Base-by-base conservation (phyloP, 2,113 vertebrate species). In the Semnornis frantzii region DNA sequence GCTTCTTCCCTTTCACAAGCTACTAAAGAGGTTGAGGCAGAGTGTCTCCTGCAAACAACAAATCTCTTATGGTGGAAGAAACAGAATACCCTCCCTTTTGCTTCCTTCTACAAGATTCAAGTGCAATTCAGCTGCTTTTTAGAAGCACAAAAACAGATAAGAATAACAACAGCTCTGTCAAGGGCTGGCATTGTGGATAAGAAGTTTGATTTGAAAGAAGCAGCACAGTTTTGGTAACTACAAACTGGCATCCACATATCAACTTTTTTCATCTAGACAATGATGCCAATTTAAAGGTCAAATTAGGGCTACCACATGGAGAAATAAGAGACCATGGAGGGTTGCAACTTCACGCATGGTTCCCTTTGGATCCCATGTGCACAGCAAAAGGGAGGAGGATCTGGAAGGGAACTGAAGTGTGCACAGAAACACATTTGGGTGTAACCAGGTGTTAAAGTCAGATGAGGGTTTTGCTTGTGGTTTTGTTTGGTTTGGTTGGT, bases 61-160 rank as follows among this genome's bases (percentile, higher is more conserved):
- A 44, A 88, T 79, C 8, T 72, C 18, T 60, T 60, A 42, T 1
- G 2, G 5, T 21, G 7, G 3, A 86, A 33, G 30, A 72, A 65
- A 15, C 0, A 0, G 7, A 9, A 52, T 28, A 60, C 14, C 19
- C 18, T 5, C 31, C 19, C 5, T 9, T 33, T 68, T 71, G 52
- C 57, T 62, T 81, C 16, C 17, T 87, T 65, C 12, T 64, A 66
- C 27, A 19, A 21, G 9, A 33, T 46, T 89, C 11, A 58, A 6
- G 20, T 87, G 21, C 69, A 57, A 82, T 39, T 91, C 69, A 39
- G 33, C 59, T 65, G 27, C 63, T 75, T 78, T 79, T 39, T 54
- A 42, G 48, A 64, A 44, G 19, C 23, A 62, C 7, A 30, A 68
- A 86, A 82, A 25, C 3, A 3, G 33, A 23, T 15, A 15, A 71